Base-by-base conservation (phyloP, 1,140 invertebrate genomes). In the Samia ricini region DNA sequence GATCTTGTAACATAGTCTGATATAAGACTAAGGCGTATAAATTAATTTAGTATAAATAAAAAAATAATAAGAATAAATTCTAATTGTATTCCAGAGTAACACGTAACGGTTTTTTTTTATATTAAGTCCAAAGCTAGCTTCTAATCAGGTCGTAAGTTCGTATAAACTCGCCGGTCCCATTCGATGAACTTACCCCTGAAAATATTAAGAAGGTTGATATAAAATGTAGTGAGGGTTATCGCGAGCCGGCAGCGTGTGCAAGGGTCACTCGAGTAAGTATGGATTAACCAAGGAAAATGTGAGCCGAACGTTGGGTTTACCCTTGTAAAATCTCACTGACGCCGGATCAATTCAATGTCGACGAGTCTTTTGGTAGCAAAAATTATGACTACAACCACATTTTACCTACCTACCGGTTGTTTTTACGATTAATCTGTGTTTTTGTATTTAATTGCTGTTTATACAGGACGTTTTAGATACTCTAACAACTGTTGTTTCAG, bases 181-280 rank as follows among this genome's bases (percentile, higher is more conserved):
- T 66, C 64, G 55, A 67, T 72, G 60, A 69, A 64, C 21, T 59
- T 63, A 60, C 60, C 55, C 50, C 66, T 61, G 64, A 68, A 71
- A 67, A 64, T 76, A 77, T 74, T 74, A 72, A 71, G 63, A 69
- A 64, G 68, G 58, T 72, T 72, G 66, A 70, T 71, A 74, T 72
- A 74, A 74, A 77, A 77, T 72, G 58, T 49, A 33, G 42, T 55
- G 50, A 42, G 58, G 60, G 64, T 77, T 77, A 77, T 77, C 74
- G 74, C 24, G 8, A 55, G 18, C 56, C 29, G 66, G 62, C 74
- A 74, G 72, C 65, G 64, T 65, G 51, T 60, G 52, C 48, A 33
- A 67, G 68, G 74, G 72, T 72, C 72, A 74, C 65, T 64, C 68
- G 52, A 66, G 74, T 77, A 77, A 77, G 74, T 77, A 74, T 77